Base-by-base conservation (phyloP, 2,888 invertebrate species). In the Sminthurides aquaticus region DNA sequence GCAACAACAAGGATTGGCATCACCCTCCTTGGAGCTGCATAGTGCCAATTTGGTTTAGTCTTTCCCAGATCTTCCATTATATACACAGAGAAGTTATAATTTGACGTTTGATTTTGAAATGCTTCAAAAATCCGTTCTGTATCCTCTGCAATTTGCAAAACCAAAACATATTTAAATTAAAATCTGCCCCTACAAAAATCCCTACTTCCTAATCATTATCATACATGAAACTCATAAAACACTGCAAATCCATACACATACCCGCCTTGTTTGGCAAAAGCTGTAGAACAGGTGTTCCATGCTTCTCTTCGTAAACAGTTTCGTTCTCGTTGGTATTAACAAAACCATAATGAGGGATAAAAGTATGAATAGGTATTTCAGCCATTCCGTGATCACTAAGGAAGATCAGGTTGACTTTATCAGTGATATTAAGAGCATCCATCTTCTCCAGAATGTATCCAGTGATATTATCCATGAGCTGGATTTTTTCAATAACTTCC, bases 331-430 rank as follows among this genome's bases (percentile, higher is more conserved):
- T 52, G 1, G 60, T 76, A 66, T 79, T 79, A 43, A 85, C 76
- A 71, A 81, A 82, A 29, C 80, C 77, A 0, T 81, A 81, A 22
- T 85, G 77, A 76, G 85, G 81, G 34, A 86, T 82, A 71, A 85
- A 81, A 70, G 79, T 78, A 3, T 80, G 77, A n/a, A 80, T 77
- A 0, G 78, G 81, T 0, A 86, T 84, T 28, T 80, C 78, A 1
- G 82, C 77, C 84, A 88, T 86, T n/a, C 89, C 89, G 78, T 89
- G 89, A 78, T 89, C 88, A 78, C 87, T 87, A 54, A 87, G 77
- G 68, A 88, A 81, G 64, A 89, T 81, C 0, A 89, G 80, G 76
- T 88, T 87, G 0, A 85, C 81, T 70, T 81, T 80, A 26, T 82
- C 78, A 2, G 77, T 74, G 58, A 88, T 77, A 26, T 81, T 78